Evolutionary conservation across 2,888 invertebrate species (phyloP).

Genomic region (Serrognathus titanus): DNA sequence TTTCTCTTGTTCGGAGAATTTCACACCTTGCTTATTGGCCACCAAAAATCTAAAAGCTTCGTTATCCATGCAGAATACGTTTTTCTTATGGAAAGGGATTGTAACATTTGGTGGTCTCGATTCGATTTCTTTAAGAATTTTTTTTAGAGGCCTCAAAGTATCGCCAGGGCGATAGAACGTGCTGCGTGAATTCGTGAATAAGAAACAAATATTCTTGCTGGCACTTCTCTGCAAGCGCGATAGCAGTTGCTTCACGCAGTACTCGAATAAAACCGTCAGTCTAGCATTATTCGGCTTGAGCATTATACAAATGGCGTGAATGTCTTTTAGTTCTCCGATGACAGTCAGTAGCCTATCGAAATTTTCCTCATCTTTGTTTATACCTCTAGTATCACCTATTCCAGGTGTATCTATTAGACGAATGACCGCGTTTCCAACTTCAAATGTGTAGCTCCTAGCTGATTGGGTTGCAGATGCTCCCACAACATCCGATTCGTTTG

Average conservation of each 20-base stretch:
- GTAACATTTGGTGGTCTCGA: conserved; percentile 9
- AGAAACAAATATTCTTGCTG: conserved; percentile 19
- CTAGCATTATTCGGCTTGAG: conserved; percentile 21
- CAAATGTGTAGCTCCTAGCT: conserved; percentile 7
- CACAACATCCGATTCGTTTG: background rate
- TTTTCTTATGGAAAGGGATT: conserved; percentile 11
- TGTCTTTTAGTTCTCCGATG: conserved; percentile 14
- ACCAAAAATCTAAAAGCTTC: conserved; percentile 19
- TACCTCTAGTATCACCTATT: conserved; percentile 32
- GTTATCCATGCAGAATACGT: conserved; percentile 21
- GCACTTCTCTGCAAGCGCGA: conserved; percentile 20
- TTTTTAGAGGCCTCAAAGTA: conserved; percentile 14
- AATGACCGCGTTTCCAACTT: background rate
- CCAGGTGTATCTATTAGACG: conserved; percentile 21
- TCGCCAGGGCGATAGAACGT: conserved; percentile 23
- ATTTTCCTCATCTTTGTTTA: conserved; percentile 31
- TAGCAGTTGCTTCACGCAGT: conserved; percentile 22
- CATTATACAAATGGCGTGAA: conserved; percentile 22
- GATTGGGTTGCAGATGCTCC: conserved; percentile 12
- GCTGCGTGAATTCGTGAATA: conserved; percentile 21
- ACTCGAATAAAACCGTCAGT: conserved; percentile 21
- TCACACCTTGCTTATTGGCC: conserved; percentile 6
- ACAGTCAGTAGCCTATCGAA: conserved; percentile 32
- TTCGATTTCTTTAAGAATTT: conserved; percentile 10
- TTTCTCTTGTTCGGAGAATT: conserved; percentile 6